Evolutionary conservation across 2,113 vertebrate genomes (phyloP).

Genomic region (Chaetops frenatus): DNA sequence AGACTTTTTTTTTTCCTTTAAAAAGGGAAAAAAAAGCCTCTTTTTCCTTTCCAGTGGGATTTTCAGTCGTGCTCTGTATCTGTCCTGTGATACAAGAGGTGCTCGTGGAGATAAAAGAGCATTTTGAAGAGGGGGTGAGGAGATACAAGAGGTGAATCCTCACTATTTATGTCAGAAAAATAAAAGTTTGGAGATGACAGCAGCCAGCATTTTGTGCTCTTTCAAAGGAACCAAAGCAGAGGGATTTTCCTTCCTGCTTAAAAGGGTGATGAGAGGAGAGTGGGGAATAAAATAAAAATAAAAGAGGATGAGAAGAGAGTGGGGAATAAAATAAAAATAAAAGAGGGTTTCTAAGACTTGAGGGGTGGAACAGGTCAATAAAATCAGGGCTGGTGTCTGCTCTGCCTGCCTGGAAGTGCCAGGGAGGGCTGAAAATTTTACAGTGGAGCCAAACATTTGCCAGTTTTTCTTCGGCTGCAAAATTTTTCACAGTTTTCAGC

Average conservation of each 20-base stretch:
- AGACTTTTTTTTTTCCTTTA: not conserved
- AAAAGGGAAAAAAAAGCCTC: rapidly evolving
- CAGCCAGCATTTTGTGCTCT: not conserved
- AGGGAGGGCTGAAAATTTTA: not conserved
- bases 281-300: not conserved
- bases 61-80: rapidly evolving
- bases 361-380: not conserved
- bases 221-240: not conserved
- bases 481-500: not conserved
- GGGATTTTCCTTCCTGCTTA: not conserved
- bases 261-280: not conserved
- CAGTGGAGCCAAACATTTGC: not conserved
- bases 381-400: not conserved
- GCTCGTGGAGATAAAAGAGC: not conserved
- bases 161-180: not conserved
- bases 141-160: not conserved
- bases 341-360: not conserved
- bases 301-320: not conserved
- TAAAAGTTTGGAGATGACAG: not conserved
- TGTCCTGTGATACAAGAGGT: not conserved
- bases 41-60: not conserved
- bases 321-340: not conserved
- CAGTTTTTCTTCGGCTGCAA: conserved; percentile 17
- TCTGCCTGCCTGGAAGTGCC: not conserved
- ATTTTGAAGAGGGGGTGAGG: not conserved